Percentiles rank a stretch among this genome's conserved stretches.
phyloP scores from a whole-genome alignment of 2,113 vertebrate genomes.

The Saguinus imperator region DNA sequence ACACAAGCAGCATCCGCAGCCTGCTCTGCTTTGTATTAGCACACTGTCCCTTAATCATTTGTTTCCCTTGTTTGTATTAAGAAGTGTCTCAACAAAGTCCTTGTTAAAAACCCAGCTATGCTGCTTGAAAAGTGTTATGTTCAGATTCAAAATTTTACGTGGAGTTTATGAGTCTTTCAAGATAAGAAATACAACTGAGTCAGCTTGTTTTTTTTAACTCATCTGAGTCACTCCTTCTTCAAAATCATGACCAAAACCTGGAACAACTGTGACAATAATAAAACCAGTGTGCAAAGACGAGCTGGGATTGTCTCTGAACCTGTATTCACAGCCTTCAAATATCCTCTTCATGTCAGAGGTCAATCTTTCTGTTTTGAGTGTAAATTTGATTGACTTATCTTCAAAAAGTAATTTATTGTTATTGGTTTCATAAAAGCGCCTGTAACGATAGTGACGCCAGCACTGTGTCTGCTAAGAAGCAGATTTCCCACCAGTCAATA shows the following conservation, averaged over 20 bases:
- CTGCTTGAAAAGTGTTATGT: slow-evolving; percentile 11
- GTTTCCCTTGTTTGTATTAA: neutral
- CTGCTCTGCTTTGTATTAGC: neutral
- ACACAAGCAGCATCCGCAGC: neutral
- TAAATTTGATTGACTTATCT: neutral
- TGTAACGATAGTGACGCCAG: neutral
- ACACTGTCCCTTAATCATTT: neutral
- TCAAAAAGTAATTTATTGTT: neutral
- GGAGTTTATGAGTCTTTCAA: neutral
- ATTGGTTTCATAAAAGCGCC: neutral
- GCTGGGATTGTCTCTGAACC: neutral
- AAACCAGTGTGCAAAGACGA: neutral
- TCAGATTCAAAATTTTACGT: neutral
- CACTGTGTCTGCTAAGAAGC: neutral
- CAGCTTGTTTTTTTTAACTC: neutral
- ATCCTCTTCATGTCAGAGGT: neutral
- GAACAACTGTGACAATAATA: neutral
- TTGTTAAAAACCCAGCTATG: slow-evolving; percentile 9
- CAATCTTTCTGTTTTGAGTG: neutral
- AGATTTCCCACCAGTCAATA: neutral
- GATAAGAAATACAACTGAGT: neutral
- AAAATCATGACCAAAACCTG: neutral
- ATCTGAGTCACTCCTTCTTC: neutral
- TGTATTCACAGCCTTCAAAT: neutral
- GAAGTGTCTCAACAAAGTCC: neutral